Percentiles rank a stretch among this genome's conserved stretches.
phyloP scores from a whole-genome alignment of 1,140 invertebrate genomes.

The Zaprionus camerounensis region DNA sequence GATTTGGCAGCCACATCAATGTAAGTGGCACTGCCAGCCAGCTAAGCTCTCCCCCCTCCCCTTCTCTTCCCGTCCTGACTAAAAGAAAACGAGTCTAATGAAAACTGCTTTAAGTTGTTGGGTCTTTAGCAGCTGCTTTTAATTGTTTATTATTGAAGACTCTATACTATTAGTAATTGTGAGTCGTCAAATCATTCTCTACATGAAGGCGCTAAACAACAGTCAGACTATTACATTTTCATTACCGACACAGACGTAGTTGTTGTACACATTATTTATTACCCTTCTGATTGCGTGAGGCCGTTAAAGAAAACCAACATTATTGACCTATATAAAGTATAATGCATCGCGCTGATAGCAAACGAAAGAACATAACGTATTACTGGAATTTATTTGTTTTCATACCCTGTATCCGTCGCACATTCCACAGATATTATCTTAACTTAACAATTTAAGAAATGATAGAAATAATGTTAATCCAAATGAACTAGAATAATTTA shows the following conservation, averaged over 20 bases:
- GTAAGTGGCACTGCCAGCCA: conserved; percentile 28
- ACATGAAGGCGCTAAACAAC: conserved; percentile 23
- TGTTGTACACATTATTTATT: conserved; percentile 32
- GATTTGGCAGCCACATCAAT: conserved; percentile 54
- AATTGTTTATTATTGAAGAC: conserved; percentile 35
- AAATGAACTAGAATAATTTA: too few species aligned
- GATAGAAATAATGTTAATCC: not conserved
- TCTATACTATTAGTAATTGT: conserved; percentile 40
- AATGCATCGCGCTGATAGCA: conserved; percentile 18
- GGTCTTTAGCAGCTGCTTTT: conserved; percentile 24
- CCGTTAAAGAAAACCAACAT: conserved; percentile 21
- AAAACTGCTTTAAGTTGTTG: conserved; percentile 52
- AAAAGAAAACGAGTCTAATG: conserved; percentile 42
- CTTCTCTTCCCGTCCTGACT: not conserved
- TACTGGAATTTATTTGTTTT: conserved; percentile 43
- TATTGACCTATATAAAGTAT: conserved; percentile 57
- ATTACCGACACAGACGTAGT: not conserved
- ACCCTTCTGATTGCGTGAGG: conserved; percentile 6
- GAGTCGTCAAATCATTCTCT: conserved; percentile 27
- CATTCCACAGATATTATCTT: not conserved
- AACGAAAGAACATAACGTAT: conserved; percentile 49
- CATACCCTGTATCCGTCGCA: not conserved
- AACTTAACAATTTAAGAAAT: not conserved
- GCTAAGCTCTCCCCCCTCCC: not conserved
- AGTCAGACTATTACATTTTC: conserved; percentile 11